Base-by-base conservation (phyloP, 1,140 invertebrate species). In the Conopomorpha cramerella region DNA sequence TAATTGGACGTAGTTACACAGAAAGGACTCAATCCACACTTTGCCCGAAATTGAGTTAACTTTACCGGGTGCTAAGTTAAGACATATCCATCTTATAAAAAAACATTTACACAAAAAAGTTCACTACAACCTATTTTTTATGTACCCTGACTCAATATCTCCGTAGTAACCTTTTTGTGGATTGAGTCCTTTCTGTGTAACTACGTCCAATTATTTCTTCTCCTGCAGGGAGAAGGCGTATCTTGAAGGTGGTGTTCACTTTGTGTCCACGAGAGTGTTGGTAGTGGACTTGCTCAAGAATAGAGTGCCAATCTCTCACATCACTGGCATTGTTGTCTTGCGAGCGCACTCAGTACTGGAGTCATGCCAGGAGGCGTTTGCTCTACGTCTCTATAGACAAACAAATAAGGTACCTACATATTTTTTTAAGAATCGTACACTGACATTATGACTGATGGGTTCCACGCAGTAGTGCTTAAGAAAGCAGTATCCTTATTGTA, bases 261-360 rank as follows among this genome's bases (percentile, higher is more conserved):
- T 99, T 78, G 86, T 91, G 29, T 87, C 87, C n/a, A 91, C 95
- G 10, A 82, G 95, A 54, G 98, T 99, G 55, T 80, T 99, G 30
- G 94, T 99, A 3, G 93, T 99, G 3, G 98, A 99, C 83, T 79
- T 99, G 38, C 80, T 99, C 27, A 96, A 95, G 65, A 87, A 93
- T 38, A 80, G 94, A 46, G 84, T 99, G 31, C 96, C 96, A 8
- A 81, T 92, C n/a, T 82, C 92, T 34, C 83, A 93, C 57, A 86
- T 98, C 14, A 93, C 91, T 16, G 96, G 96, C 16, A 86, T 88
- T 35, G 78, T 99, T 44, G 89, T 99, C 2, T 85, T 93, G 45
- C 84, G 91, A 65, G 95, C 95, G n/a, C 95, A 99, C 74, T 88
- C 84, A 55, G 90, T 98, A 35, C 76, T 95, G 25, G 93, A 96